Evolutionary conservation across 1,140 invertebrate species (phyloP), one percentile per base, ranked within the genome.

Genomic region (Bradysia coprophila): DNA sequence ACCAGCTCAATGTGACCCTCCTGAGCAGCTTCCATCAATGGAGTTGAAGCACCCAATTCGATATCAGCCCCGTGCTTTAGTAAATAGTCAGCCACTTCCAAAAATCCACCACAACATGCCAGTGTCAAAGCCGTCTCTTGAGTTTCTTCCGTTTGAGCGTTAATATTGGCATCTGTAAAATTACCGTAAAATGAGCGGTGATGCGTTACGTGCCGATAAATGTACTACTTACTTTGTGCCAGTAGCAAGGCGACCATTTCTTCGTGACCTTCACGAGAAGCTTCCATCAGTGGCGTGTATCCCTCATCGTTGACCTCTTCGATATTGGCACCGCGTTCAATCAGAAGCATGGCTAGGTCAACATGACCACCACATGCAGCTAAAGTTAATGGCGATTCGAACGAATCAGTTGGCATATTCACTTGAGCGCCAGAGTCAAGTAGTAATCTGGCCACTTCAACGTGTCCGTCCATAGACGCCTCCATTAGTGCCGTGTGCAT

Each of bases 401-500:
- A 99, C 63, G 93, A 97, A 60, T 98, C 95, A 31, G 90, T 94
- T 37, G 93, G 91, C 92, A 98, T 96, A 65, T 97, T 98, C 8
- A 93, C 87, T 71, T 97, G 91, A 31, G 95, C 94, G 43, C 91
- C 93, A n/a, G 88, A 93, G 66, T 96, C 89, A 11, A 98, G 63
- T 22, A 98, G 66, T 40, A 95, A 67, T 23, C 89, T 64, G 2
- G 91, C 91, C 20, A 98, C 93, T 64, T 98, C 91, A 0, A 98
- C 79, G 62, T 99, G 94, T 2, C 95, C 95, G 67, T 98, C 95
- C 94, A 98, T 98, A 22, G 91, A 95, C 19, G 95, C 94, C 65
- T 99, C 95, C 93, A 98, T 98, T 2, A 99, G 66, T 20, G 95
- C 94, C 2, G 94, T 98, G 64, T 98, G 94, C 92, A 98, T 96